A percentile compares a stretch with the other conserved stretches of the same genome.
Conservation (phyloP, 2,113 vertebrate genomes). For the Athene noctua region DNA sequence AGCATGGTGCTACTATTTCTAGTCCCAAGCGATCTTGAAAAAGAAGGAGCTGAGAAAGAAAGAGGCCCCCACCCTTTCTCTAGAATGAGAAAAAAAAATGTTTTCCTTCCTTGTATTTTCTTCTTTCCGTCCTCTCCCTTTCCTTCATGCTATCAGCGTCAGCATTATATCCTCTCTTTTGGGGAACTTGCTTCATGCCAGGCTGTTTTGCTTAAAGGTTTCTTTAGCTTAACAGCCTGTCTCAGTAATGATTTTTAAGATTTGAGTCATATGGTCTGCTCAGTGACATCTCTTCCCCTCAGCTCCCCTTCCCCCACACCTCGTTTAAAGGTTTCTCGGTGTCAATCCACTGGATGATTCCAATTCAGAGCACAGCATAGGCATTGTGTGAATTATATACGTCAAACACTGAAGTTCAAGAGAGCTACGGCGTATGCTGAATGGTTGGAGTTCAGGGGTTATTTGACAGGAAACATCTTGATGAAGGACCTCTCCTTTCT, state of each 20-base stretch:
- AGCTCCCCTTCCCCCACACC: background rate
- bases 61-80: background rate
- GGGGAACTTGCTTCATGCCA: background rate
- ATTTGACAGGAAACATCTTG: constrained; percentile 30
- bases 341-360: background rate
- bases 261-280: background rate
- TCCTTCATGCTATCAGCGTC: background rate
- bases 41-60: background rate
- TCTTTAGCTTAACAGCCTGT: background rate
- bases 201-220: background rate
- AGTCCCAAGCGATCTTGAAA: background rate
- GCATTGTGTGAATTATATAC: background rate
- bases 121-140: background rate
- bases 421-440: background rate
- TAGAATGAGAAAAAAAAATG: background rate
- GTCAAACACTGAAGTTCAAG: background rate
- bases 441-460: background rate
- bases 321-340: background rate
- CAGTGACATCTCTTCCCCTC: background rate
- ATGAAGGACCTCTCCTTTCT: constrained; percentile 10
- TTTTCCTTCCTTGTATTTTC: background rate
- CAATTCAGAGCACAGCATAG: background rate
- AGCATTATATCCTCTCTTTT: background rate
- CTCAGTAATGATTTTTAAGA: background rate
- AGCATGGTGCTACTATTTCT: background rate